Percentiles rank a stretch among this genome's conserved stretches.
Conservation (phyloP, 1,140 invertebrate genomes). For the Drosophila ambigua region DNA sequence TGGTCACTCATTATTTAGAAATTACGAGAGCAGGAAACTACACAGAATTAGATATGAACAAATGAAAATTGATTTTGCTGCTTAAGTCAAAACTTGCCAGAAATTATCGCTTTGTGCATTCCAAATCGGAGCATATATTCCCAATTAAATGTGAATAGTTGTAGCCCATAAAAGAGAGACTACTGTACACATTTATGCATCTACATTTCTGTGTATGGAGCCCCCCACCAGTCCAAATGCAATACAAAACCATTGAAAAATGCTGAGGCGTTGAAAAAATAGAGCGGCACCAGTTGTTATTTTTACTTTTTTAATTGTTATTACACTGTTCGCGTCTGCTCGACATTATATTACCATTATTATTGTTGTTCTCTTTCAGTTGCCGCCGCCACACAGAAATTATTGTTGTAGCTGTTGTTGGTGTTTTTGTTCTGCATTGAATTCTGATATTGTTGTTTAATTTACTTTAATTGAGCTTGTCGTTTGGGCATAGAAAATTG, state of each 20-base stretch:
- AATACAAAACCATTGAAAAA: slow-evolving; percentile 69
- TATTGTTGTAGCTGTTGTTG: slow-evolving; percentile 21
- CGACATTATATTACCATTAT: slow-evolving; percentile 3
- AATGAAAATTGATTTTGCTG: no score
- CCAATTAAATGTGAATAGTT: no score
- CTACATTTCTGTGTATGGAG: slow-evolving; percentile 20
- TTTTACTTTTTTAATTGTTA: slow-evolving; percentile 78
- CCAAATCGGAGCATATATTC: no score
- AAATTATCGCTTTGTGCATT: no score
- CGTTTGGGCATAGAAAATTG: slow-evolving; percentile 36
- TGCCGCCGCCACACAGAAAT: slow-evolving; percentile 25
- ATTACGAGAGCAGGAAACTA: no score
- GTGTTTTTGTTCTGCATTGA: slow-evolving; percentile 37
- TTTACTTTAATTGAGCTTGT: slow-evolving; percentile 76
- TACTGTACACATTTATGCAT: slow-evolving; percentile 20
- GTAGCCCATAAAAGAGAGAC: not conserved
- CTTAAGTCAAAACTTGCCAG: no score
- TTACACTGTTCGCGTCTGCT: slow-evolving; percentile 49
- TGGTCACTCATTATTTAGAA: no score
- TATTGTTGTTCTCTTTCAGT: slow-evolving; percentile 39
- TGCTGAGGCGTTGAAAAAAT: slow-evolving; percentile 80
- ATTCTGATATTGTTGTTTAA: slow-evolving; percentile 70
- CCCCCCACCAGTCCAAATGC: slow-evolving; percentile 35
- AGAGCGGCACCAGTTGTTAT: slow-evolving; percentile 78
- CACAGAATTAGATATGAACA: no score